A percentile compares a stretch with the other conserved stretches of the same genome.
These are phyloP conservation scores for Anguilla marmorata DNA, from an alignment of 2,797 vertebrate species.

Conservation along the genomic window DNA sequence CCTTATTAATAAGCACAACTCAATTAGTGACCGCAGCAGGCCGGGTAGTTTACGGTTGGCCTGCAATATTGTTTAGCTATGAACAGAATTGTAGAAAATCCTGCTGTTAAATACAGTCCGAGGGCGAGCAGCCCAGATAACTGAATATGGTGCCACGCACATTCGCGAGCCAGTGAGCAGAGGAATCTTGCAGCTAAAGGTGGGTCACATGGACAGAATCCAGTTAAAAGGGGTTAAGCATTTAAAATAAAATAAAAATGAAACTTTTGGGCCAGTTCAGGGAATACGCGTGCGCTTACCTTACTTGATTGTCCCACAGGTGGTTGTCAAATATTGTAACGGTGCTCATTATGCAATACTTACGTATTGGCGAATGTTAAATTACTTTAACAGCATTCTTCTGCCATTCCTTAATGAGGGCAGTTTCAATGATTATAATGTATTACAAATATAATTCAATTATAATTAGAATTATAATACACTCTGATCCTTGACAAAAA, in stretches of 20 bases:
- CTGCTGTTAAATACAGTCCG: background rate
- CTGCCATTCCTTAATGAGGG: no score
- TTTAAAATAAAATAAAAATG: background rate
- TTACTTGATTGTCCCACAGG: no score
- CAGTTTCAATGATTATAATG: no score
- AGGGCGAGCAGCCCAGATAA: background rate
- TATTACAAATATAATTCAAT: no score
- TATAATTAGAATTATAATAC: no score
- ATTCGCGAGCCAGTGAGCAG: background rate
- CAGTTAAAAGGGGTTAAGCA: background rate
- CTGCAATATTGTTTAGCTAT: background rate
- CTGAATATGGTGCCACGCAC: background rate
- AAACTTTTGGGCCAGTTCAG: background rate
- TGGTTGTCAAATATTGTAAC: background rate
- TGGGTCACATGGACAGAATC: background rate
- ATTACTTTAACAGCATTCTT: no score
- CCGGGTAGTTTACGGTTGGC: background rate
- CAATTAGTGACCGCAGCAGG: background rate
- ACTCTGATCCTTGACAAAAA: no score
- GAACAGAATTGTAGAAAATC: background rate
- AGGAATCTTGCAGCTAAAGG: background rate
- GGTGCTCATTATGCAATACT: background rate
- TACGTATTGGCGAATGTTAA: no score
- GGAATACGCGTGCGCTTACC: background rate
- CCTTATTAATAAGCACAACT: background rate